phyloP scores from a whole-genome alignment of 2,888 invertebrate species.

The Punctoribates punctum region DNA sequence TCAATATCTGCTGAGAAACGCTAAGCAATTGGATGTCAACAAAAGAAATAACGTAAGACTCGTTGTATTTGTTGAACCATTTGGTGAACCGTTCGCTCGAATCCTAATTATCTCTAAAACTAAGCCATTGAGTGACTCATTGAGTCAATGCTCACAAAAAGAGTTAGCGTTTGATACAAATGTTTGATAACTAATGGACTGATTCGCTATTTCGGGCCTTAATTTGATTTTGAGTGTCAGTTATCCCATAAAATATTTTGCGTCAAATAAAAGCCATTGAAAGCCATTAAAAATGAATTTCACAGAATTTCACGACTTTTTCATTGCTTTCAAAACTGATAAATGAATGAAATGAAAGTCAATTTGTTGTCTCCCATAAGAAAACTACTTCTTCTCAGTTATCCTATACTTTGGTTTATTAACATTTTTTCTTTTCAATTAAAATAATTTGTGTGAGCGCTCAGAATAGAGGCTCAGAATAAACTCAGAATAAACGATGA shows the following conservation, averaged over 20 bases:
- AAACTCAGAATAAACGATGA: too few relatives aligned
- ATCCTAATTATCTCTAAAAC: neutral
- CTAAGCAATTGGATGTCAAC: conserved; percentile 40
- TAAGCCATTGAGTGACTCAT: neutral
- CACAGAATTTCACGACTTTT: neutral
- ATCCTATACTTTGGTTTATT: too few relatives aligned
- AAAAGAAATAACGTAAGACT: conserved; percentile 39
- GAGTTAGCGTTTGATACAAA: neutral
- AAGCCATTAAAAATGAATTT: conserved; percentile 5
- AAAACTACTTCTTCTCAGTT: too few relatives aligned
- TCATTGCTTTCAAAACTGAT: neutral
- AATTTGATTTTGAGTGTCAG: neutral
- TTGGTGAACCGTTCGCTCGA: neutral
- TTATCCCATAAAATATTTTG: conserved; percentile 1
- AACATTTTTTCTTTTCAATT: too few relatives aligned
- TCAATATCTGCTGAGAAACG: conserved; percentile 35
- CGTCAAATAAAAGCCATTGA: neutral
- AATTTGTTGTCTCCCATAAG: too few relatives aligned
- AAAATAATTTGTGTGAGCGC: too few relatives aligned
- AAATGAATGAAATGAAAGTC: neutral
- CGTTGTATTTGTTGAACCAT: neutral
- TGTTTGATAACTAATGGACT: neutral
- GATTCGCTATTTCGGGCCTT: neutral
- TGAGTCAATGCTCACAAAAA: too few relatives aligned
- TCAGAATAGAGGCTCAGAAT: too few relatives aligned